Evolutionary conservation across 2,888 invertebrate genomes (phyloP).

Genomic region (Pomacea canaliculata): DNA sequence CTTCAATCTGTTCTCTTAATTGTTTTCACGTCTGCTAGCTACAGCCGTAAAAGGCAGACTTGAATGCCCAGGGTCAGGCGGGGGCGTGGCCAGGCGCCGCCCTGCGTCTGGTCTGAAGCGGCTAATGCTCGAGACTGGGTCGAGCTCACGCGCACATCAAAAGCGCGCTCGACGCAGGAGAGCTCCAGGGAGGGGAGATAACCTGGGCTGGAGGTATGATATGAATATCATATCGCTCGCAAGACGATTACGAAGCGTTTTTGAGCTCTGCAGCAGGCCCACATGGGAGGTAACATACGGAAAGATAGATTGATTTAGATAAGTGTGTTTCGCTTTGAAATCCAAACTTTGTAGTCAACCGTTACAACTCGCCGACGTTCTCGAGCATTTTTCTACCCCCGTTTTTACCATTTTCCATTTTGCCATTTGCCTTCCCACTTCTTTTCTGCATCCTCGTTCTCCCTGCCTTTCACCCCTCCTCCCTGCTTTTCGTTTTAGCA

Average conservation of each 20-base stretch:
- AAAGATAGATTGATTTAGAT: conserved; percentile 12
- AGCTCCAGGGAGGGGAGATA: conserved; percentile 20
- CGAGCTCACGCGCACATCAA: conserved; percentile 21
- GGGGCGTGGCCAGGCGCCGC: conserved; percentile 12
- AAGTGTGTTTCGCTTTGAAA: conserved; percentile 5
- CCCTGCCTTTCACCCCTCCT: no score
- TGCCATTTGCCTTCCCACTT: no score
- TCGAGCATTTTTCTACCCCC: no score
- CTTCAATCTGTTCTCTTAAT: no score
- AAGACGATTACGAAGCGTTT: background rate
- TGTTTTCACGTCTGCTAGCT: no score
- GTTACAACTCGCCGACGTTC: background rate
- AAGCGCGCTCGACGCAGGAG: conserved; percentile 25
- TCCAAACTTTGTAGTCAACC: conserved; percentile 4
- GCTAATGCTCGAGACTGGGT: conserved; percentile 12
- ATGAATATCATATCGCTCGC: background rate
- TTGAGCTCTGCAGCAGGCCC: background rate
- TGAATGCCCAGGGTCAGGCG: background rate
- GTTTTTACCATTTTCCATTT: no score
- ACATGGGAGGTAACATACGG: background rate
- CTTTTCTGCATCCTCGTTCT: no score
- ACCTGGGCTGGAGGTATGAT: conserved; percentile 5
- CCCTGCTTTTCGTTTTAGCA: no score
- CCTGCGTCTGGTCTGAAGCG: background rate
- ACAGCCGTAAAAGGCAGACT: background rate